These are phyloP conservation scores for Charanyca ferruginea DNA, from an alignment of 2,888 invertebrate species.

Conservation along the genomic window DNA sequence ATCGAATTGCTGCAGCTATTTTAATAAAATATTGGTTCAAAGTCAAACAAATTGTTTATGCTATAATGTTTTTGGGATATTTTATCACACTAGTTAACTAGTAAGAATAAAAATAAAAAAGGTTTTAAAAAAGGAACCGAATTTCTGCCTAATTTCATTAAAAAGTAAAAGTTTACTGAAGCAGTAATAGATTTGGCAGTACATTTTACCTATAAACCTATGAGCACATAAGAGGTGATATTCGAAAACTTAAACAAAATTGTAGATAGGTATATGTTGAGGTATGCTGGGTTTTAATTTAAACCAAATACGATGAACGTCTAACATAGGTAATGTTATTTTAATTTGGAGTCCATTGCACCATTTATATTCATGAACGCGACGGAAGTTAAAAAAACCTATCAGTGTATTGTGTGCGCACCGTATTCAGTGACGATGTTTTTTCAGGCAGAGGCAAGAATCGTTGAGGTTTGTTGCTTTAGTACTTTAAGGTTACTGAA, in stretches of 20 bases:
- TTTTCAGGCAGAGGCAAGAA: background rate
- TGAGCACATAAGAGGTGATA: background rate
- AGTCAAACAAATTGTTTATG: background rate
- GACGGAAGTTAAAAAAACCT: background rate
- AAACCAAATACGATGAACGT: background rate
- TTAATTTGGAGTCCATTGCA: background rate
- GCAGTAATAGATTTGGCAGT: background rate
- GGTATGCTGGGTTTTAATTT: background rate
- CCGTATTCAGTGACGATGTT: background rate
- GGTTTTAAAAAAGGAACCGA: background rate
- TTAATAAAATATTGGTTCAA: conserved; percentile 1
- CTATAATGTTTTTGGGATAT: too few relatives aligned
- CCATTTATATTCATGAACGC: background rate
- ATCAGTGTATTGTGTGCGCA: background rate
- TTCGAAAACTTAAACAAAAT: background rate
- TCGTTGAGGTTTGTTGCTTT: background rate
- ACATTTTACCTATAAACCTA: background rate
- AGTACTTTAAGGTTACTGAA: conserved; percentile 23
- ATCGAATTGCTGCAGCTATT: background rate
- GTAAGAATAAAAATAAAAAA: too few relatives aligned
- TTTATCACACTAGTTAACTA: too few relatives aligned
- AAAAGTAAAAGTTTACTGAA: background rate
- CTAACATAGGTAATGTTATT: background rate
- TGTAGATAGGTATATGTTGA: background rate
- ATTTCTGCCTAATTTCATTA: background rate